Base-by-base conservation (phyloP, 2,888 invertebrate genomes). In the Agriopis aurantiaria region DNA sequence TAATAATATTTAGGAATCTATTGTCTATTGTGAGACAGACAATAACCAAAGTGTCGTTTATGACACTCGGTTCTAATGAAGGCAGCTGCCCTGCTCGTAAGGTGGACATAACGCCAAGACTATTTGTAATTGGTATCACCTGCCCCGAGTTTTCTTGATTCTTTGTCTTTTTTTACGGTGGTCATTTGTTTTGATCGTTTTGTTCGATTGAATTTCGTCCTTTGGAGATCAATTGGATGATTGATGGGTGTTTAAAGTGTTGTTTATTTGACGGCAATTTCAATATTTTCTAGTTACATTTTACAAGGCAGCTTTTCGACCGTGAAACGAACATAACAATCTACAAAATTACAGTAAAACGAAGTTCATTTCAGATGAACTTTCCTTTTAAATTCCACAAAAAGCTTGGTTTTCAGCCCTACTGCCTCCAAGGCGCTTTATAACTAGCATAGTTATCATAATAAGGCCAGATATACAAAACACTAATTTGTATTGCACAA, bases 21-120 rank as follows among this genome's bases (percentile, higher is more conserved):
- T 81, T 85, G 83, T 79, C 82, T 82, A 85, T 88, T 88, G 85
- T 85, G 83, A 82, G 78, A 82, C 80, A 86, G 87, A 87, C 82
- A 88, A 86, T 85, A 85, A 81, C 78, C 77, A 78, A 82, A 75
- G 85, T 85, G 88, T 91, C 88, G 84, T 90, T 90, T 88, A 89
- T 86, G 89, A 89, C 90, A 87, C 88, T 85, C 85, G 79, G 80
- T 78, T 83, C 55, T 83, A 86, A 86, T 83, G 80, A 84, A 68
- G 81, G 88, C 92, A 92, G 91, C 87, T 93, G 92, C 81, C 46
- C 51, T 49, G 65, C 52, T 69, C 59, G 59, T 55, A 51, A 67
- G 66, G 58, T 66, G 66, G 48, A 63, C 63, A 69, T 65, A 33
- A 66, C 65, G 65, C 81, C 82, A 81, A 45, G 40, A 45, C 41